These are phyloP conservation scores for Gobiocypris rarus DNA, from an alignment of 2,113 vertebrate genomes.

Conservation along the genomic window DNA sequence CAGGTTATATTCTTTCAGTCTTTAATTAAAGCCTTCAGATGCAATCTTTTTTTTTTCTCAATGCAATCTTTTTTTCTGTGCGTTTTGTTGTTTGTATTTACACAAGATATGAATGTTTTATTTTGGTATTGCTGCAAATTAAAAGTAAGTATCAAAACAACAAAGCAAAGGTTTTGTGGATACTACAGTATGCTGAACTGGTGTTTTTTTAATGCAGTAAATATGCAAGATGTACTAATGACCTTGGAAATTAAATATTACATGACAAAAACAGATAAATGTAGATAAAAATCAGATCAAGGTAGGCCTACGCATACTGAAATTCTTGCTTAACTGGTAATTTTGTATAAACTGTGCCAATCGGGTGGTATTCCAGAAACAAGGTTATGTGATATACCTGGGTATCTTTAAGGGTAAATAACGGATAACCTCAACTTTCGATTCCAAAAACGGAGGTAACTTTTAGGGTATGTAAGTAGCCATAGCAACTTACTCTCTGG, in stretches of 20 bases:
- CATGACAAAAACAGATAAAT: neutral
- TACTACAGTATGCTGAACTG: too few relatives aligned
- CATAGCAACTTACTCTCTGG: too few relatives aligned
- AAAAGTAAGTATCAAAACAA: slow-evolving; percentile 6
- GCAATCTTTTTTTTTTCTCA: neutral
- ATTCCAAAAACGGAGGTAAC: too few relatives aligned
- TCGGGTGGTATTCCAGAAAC: too few relatives aligned
- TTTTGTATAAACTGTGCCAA: neutral
- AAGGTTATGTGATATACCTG: too few relatives aligned
- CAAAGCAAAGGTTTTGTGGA: neutral
- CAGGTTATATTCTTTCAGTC: too few relatives aligned
- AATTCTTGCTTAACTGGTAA: neutral
- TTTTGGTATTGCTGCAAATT: neutral
- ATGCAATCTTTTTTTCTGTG: neutral
- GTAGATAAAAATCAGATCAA: neutral
- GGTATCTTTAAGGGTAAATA: too few relatives aligned
- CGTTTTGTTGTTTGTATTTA: neutral
- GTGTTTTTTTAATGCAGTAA: too few relatives aligned
- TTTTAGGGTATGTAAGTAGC: too few relatives aligned
- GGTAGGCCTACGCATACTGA: too few relatives aligned
- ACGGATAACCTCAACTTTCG: too few relatives aligned
- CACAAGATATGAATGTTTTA: neutral
- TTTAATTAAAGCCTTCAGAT: slow-evolving; percentile 4
- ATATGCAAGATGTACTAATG: neutral
- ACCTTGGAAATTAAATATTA: neutral